Evolutionary conservation across 2,113 vertebrate species (phyloP).

Genomic region (Macaca fascicularis): T2T-MFA8v1.1 NC_088387.1:4230001-4230500

Average conservation of each 20-base stretch:
- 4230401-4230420: slow-evolving; percentile 33
- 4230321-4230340: slow-evolving; percentile 53
- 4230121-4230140: not conserved
- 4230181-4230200: not conserved
- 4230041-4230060: not conserved
- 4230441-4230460: slow-evolving; percentile 77
- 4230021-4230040: not conserved
- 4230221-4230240: not conserved
- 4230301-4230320: slow-evolving; percentile 65
- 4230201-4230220: not conserved
- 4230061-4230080: not conserved
- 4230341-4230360: slow-evolving; percentile 62
- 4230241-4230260: not conserved
- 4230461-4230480: slow-evolving; percentile 78
- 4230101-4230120: not conserved
- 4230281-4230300: slow-evolving; percentile 41
- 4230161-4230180: not conserved
- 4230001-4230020: not conserved
- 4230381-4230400: slow-evolving; percentile 53
- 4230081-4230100: not conserved
- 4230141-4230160: not conserved
- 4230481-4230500: slow-evolving; percentile 53
- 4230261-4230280: not conserved
- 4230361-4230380: slow-evolving; percentile 68
- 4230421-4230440: slow-evolving; percentile 51